Percentiles rank a stretch among this genome's conserved stretches.
phyloP scores from a whole-genome alignment of 2,888 invertebrate genomes.

The Leptinotarsa haldemani region DNA sequence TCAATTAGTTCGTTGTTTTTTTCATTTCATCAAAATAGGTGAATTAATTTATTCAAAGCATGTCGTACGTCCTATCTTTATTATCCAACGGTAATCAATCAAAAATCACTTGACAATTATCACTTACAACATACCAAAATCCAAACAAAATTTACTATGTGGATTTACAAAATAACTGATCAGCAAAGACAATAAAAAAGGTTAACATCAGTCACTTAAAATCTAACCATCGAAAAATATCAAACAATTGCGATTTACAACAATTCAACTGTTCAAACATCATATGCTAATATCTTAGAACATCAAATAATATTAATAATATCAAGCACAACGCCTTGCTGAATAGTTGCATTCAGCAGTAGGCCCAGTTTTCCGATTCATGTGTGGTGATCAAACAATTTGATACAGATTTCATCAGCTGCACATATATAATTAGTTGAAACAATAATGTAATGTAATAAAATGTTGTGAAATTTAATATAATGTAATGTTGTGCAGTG shows the following conservation, averaged over 20 bases:
- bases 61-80: slow-evolving; percentile 30
- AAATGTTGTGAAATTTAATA: too few species aligned
- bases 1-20: too few species aligned
- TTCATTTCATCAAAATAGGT: too few species aligned
- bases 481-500: too few species aligned
- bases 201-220: background rate
- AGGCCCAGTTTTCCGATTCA: too few species aligned
- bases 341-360: too few species aligned
- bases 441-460: too few species aligned
- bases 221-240: background rate
- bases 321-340: background rate
- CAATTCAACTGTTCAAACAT: slow-evolving; percentile 1
- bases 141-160: slow-evolving; percentile 42
- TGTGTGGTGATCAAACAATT: too few species aligned
- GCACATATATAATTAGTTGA: too few species aligned
- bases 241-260: background rate
- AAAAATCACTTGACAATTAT: slow-evolving; percentile 61
- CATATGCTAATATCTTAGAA: background rate
- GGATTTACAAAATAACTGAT: slow-evolving; percentile 6
- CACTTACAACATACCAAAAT: slow-evolving; percentile 55
- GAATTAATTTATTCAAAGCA: background rate
- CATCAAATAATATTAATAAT: background rate
- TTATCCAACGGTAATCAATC: slow-evolving; percentile 60
- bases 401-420: too few species aligned
- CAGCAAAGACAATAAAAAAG: background rate